These are phyloP conservation scores for Drosophila cardini DNA, from an alignment of 1,140 invertebrate species.

Conservation along the genomic window DNA sequence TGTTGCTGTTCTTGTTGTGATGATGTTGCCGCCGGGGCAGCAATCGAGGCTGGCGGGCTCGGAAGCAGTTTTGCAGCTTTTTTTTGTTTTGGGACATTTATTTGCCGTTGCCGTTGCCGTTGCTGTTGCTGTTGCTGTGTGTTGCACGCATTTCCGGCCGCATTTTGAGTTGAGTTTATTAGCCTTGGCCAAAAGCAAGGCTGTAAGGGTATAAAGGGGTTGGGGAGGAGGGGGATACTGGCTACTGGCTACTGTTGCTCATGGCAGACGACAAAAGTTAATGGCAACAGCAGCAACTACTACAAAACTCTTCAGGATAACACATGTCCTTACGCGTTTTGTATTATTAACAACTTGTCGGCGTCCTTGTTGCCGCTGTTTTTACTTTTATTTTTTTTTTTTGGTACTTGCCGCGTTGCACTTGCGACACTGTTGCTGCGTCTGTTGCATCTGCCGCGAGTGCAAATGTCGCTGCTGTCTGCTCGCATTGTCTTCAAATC, in stretches of 20 bases:
- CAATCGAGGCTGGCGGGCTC: constrained; percentile 1
- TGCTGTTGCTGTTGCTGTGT: constrained; percentile 49
- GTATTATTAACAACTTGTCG: constrained; percentile 1
- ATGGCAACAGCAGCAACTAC: constrained; percentile 1
- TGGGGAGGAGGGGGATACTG: constrained; percentile 27
- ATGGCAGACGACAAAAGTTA: constrained; percentile 60
- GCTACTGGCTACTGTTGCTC: constrained; percentile 49
- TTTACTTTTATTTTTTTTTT: constrained; percentile 52
- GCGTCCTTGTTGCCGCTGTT: constrained; percentile 34
- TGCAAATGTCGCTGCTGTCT: constrained; percentile 14
- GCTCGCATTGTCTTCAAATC: constrained; percentile 15
- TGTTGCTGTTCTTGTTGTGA: background rate
- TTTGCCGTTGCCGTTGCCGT: constrained; percentile 5
- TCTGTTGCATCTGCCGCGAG: constrained; percentile 33
- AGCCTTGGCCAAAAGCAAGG: constrained; percentile 51
- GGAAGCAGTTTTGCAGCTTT: constrained; percentile 6
- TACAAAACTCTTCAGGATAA: constrained; percentile 8
- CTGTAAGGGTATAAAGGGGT: constrained; percentile 4
- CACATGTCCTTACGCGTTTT: constrained; percentile 54
- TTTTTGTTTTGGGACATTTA: constrained; percentile 32
- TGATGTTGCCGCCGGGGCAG: constrained; percentile 2
- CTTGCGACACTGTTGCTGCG: constrained; percentile 19
- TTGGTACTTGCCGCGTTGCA: constrained; percentile 64
- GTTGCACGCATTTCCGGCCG: constrained; percentile 74
- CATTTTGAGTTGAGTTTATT: constrained; percentile 70